phyloP scores from a whole-genome alignment of 2,888 invertebrate genomes.

The Auanema freiburgensis region DNA sequence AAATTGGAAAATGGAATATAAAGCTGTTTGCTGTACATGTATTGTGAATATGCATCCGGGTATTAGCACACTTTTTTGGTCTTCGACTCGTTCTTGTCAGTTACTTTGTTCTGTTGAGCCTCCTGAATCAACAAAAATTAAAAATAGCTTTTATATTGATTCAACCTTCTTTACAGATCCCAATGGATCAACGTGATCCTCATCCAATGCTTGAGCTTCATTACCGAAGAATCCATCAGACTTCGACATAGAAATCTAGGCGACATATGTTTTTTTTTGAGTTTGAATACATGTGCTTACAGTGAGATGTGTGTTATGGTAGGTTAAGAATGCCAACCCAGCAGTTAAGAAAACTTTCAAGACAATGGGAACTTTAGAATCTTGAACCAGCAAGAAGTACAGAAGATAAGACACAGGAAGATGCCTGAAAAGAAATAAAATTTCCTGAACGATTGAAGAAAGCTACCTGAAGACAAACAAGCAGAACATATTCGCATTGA shows the following conservation, averaged over 20 bases:
- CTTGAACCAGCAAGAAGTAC: slow-evolving; percentile 34
- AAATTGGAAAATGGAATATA: too few relatives aligned
- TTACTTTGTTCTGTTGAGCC: too few relatives aligned
- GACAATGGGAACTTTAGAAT: slow-evolving; percentile 40
- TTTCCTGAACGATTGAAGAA: neutral
- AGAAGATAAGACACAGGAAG: slow-evolving; percentile 44
- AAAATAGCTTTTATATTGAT: too few relatives aligned
- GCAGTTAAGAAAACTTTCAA: slow-evolving; percentile 37
- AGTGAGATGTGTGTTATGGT: slow-evolving; percentile 51
- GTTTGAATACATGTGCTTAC: slow-evolving; percentile 22
- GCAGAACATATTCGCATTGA: slow-evolving; percentile 47
- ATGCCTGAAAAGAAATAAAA: slow-evolving; percentile 31
- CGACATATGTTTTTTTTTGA: neutral
- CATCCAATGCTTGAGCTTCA: slow-evolving; percentile 41
- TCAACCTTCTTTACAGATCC: slow-evolving; percentile 42
- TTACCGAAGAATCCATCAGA: slow-evolving; percentile 50
- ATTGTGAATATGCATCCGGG: too few relatives aligned
- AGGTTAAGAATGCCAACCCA: slow-evolving; percentile 45
- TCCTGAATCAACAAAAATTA: too few relatives aligned
- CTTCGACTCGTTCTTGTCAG: too few relatives aligned
- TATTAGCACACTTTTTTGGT: too few relatives aligned
- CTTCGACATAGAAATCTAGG: slow-evolving; percentile 42
- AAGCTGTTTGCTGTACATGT: too few relatives aligned
- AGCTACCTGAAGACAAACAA: slow-evolving; percentile 40
- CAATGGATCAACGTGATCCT: slow-evolving; percentile 48